phyloP scores from a whole-genome alignment of 2,113 vertebrate genomes.

The Sakesphorus luctuosus region DNA sequence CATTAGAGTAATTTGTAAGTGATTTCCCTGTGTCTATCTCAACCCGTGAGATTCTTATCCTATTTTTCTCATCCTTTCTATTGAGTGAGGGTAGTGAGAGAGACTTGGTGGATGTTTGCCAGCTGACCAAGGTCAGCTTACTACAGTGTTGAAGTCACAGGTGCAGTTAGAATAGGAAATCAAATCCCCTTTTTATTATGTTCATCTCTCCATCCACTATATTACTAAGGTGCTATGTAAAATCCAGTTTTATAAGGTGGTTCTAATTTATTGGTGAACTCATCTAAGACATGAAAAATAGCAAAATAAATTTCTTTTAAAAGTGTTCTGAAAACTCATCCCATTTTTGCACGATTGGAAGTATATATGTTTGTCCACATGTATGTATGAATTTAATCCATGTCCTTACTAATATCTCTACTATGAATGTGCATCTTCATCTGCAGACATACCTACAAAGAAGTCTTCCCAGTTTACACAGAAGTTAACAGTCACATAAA shows the following conservation, averaged over 20 bases:
- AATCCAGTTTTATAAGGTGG: background rate
- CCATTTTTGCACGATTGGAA: background rate
- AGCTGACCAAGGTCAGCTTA: background rate
- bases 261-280: background rate
- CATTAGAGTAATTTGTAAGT: background rate
- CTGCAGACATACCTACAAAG: background rate
- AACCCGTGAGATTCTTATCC: background rate
- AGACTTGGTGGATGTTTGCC: background rate
- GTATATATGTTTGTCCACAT: background rate
- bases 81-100: background rate
- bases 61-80: background rate
- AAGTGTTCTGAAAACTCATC: background rate
- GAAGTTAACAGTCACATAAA: background rate
- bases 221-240: background rate
- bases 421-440: background rate
- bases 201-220: background rate
- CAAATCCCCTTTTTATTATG: background rate
- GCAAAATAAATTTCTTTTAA: background rate
- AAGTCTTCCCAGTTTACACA: background rate
- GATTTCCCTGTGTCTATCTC: background rate
- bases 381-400: background rate
- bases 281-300: background rate
- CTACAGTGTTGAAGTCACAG: background rate
- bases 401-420: background rate
- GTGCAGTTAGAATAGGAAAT: background rate